Percentiles rank a stretch among this genome's conserved stretches.
Conservation (phyloP, 1,140 invertebrate genomes). For the Heliconius eleuchia region DNA sequence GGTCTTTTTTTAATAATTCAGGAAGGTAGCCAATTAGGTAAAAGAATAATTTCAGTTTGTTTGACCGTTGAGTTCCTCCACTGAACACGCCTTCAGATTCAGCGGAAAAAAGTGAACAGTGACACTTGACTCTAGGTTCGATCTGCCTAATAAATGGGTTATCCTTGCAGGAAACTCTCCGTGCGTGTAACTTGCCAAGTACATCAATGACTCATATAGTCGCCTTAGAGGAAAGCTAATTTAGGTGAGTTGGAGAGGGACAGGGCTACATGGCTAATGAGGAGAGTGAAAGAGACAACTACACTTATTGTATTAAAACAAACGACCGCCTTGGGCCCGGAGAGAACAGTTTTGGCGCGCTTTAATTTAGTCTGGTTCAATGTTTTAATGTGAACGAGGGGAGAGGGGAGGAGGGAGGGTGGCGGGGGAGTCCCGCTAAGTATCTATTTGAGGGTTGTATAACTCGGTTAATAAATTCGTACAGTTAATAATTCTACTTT, state of each 20-base stretch:
- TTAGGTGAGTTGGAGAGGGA: slow-evolving; percentile 57
- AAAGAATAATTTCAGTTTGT: not conserved
- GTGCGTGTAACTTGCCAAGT: slow-evolving; percentile 32
- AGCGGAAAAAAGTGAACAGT: too few species aligned
- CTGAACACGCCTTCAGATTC: too few species aligned
- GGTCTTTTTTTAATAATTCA: slow-evolving; percentile 32
- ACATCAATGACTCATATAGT: slow-evolving; percentile 56
- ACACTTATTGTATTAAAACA: slow-evolving; percentile 79
- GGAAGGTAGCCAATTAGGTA: not conserved
- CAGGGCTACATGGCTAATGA: slow-evolving; percentile 45
- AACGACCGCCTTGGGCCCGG: slow-evolving; percentile 76
- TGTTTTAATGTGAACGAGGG: slow-evolving; percentile 70
- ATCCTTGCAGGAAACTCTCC: not conserved
- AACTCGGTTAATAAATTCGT: slow-evolving; percentile 75
- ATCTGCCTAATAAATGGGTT: too few species aligned
- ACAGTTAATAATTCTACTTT: slow-evolving; percentile 72
- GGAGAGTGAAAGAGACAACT: slow-evolving; percentile 62
- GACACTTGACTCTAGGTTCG: too few species aligned
- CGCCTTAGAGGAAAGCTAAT: slow-evolving; percentile 69
- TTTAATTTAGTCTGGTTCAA: slow-evolving; percentile 78
- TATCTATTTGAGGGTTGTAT: slow-evolving; percentile 79
- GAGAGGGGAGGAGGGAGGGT: slow-evolving; percentile 29
- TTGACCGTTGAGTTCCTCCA: too few species aligned
- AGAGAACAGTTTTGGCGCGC: slow-evolving; percentile 76
- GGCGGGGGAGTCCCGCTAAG: slow-evolving; percentile 60